Evolutionary conservation across 1,140 invertebrate genomes (phyloP), one percentile per base, ranked within the genome.

Genomic region (Cataglyphis hispanica): DNA sequence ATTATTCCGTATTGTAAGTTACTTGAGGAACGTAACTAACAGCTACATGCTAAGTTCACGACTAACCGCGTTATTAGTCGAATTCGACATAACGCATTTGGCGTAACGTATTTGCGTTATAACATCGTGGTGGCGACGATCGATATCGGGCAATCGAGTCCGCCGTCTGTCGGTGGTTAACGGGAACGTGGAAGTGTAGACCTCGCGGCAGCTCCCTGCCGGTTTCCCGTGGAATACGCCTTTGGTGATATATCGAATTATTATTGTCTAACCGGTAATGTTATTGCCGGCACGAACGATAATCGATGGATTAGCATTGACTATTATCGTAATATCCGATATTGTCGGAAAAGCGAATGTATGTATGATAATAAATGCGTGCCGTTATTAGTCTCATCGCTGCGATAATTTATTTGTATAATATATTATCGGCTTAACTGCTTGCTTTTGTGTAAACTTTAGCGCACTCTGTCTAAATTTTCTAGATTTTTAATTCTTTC

Each of bases 201-300:
- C 70, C 84, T 78, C 70, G 88, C 60, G 77, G 81, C 69, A 19
- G 46, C 46, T 50, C 16, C 40, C 75, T 10, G 43, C 67, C 75
- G 60, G 58, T 58, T 50, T 58, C 77, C 76, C 25, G 43, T 61
- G 86, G 86, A 83, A 90, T 70, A 78, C 63, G 77, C 76, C 86
- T 86, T 77, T 72, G 77, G 83, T 87, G 89, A 90, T 90, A 83
- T 90, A 90, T 90, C 89, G 78, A 90, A 90, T 90, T 90, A 90
- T 90, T 90, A 90, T 90, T 86, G 88, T 90, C 89, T 87, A 90
- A 87, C 86, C 81, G 88, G 75, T 90, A 90, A 90, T 90, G 86
- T 90, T 90, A 87, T 90, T 90, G 86, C 86, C 88, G 67, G 34
- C 69, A 76, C 80, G 77, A 90, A 90, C 88, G 88, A 77, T 90